phyloP scores from a whole-genome alignment of 2,888 invertebrate species.

The Matsumyia berberina region DNA sequence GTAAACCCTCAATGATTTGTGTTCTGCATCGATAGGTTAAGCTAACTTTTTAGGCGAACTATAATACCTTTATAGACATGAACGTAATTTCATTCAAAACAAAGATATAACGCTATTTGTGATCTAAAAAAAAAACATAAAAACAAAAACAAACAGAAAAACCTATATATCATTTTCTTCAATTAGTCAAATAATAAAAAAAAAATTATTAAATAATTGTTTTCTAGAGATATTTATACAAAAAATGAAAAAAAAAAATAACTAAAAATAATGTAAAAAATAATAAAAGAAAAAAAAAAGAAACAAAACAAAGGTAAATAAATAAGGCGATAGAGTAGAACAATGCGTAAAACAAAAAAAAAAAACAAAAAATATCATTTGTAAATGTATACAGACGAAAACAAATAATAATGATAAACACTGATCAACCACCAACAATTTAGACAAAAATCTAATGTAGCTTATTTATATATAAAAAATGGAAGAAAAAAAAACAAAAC shows the following conservation, averaged over 20 bases:
- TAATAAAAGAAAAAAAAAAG: constrained; percentile 73
- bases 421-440: constrained; percentile 76
- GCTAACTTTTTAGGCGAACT: constrained; percentile 62
- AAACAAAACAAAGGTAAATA: constrained; percentile 52
- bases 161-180: constrained; percentile 78
- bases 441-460: constrained; percentile 70
- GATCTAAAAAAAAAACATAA: constrained; percentile 73
- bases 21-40: constrained; percentile 71
- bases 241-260: constrained; percentile 54
- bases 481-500: constrained; percentile 22
- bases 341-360: constrained; percentile 55
- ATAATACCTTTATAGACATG: constrained; percentile 66
- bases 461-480: constrained; percentile 71
- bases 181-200: constrained; percentile 76
- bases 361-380: constrained; percentile 64
- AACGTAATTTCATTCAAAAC: constrained; percentile 69
- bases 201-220: constrained; percentile 71
- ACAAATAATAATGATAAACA: constrained; percentile 75
- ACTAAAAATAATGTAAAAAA: constrained; percentile 74
- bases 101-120: constrained; percentile 73
- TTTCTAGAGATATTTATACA: constrained; percentile 76
- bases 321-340: constrained; percentile 69
- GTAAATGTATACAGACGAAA: constrained; percentile 76
- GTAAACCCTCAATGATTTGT: constrained; percentile 49
- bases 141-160: constrained; percentile 54